Conservation (phyloP, 2,797 vertebrate species). For the Pygocentrus nattereri region DNA sequence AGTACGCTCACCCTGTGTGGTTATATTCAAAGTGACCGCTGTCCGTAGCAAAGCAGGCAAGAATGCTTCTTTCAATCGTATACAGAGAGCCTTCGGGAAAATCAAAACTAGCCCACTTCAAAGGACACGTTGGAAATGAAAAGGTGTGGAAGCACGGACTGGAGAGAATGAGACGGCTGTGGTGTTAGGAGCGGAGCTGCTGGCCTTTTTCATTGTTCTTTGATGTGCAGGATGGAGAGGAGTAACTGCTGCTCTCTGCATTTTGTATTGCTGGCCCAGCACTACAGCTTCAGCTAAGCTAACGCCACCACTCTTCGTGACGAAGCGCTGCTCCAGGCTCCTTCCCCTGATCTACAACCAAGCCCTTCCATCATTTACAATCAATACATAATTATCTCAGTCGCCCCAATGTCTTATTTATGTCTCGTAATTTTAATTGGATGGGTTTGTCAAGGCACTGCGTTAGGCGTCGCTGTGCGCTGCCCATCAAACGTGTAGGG, state of each 20-base stretch:
- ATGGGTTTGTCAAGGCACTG: slow-evolving; percentile 48
- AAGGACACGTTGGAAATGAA: slow-evolving; percentile 14
- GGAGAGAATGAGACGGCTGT: not conserved
- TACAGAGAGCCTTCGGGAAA: not conserved
- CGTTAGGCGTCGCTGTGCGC: slow-evolving; percentile 1
- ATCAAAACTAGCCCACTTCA: slow-evolving; percentile 26
- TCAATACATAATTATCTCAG: slow-evolving; percentile 79
- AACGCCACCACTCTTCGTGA: slow-evolving; percentile 8
- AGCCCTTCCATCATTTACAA: slow-evolving; percentile 75
- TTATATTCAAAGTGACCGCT: slow-evolving; percentile 10
- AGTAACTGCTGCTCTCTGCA: slow-evolving; percentile 36
- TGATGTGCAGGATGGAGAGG: slow-evolving; percentile 20
- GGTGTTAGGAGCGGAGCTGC: not conserved
- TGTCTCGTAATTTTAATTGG: slow-evolving; percentile 60
- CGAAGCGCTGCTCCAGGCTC: slow-evolving; percentile 61
- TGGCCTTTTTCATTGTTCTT: slow-evolving; percentile 14
- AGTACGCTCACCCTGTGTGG: not conserved
- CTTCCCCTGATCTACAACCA: slow-evolving; percentile 71
- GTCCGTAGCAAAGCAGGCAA: not conserved
- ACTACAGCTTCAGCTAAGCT: slow-evolving; percentile 23
- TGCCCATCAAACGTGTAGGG: not conserved
- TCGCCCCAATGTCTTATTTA: slow-evolving; percentile 71
- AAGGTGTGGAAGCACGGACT: not conserved
- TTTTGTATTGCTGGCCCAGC: slow-evolving; percentile 42
- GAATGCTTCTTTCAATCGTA: not conserved